Evolutionary conservation across 2,888 invertebrate genomes (phyloP).

Genomic region (Agrenia bidenticulata): DNA sequence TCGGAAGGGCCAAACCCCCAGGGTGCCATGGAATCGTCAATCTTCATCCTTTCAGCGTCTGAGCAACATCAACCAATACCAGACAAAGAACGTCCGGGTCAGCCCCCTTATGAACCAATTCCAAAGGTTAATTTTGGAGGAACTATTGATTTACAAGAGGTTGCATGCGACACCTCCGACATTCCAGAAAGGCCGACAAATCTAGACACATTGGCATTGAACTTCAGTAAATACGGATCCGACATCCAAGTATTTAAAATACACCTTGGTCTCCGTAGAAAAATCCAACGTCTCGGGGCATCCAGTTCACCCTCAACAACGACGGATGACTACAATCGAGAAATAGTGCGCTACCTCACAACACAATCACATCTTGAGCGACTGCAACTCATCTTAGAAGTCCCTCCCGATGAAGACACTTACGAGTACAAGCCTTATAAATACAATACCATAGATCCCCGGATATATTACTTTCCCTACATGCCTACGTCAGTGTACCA

Average conservation of each 20-base stretch:
- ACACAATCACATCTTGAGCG: background rate
- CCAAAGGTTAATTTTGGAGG: background rate
- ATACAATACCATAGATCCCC: too few relatives aligned
- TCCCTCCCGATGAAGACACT: slow-evolving; percentile 24
- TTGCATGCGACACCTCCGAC: slow-evolving; percentile 4
- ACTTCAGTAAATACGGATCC: background rate
- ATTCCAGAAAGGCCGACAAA: background rate
- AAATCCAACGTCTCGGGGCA: slow-evolving; percentile 1
- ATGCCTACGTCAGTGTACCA: background rate
- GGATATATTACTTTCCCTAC: too few relatives aligned
- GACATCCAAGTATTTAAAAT: background rate
- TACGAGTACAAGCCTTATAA: slow-evolving; percentile 21
- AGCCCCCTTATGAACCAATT: background rate
- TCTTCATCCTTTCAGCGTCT: too few relatives aligned
- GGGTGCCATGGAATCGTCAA: too few relatives aligned
- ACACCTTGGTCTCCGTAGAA: slow-evolving; percentile 17
- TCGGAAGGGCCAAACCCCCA: too few relatives aligned
- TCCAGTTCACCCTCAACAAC: slow-evolving; percentile 22
- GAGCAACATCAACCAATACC: too few relatives aligned
- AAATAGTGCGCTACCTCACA: slow-evolving; percentile 25
- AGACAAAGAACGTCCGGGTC: too few relatives aligned
- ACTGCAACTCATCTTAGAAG: slow-evolving; percentile 30
- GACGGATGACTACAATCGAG: slow-evolving; percentile 34
- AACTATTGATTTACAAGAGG: slow-evolving; percentile 8
- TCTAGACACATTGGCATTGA: too few relatives aligned